Percentiles rank a stretch among this genome's conserved stretches.
phyloP scores from a whole-genome alignment of 1,140 invertebrate genomes.

The Cyphomyrmex costatus region DNA sequence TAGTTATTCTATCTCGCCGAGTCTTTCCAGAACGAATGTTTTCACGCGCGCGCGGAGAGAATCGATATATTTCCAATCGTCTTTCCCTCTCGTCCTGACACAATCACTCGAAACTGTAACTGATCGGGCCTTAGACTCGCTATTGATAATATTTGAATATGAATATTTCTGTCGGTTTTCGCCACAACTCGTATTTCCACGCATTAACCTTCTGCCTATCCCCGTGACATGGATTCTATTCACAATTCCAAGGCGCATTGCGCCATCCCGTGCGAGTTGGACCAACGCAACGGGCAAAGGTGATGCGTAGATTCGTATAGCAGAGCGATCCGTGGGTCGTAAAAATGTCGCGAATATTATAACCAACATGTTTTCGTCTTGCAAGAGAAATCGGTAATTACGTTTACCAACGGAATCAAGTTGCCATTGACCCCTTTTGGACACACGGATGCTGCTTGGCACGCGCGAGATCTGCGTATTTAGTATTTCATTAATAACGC shows the following conservation, averaged over 20 bases:
- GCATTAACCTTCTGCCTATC: neutral
- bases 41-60: neutral
- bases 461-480: neutral
- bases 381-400: conserved; percentile 48
- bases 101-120: conserved; percentile 25
- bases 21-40: neutral
- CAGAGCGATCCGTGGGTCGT: conserved; percentile 12
- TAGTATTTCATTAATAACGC: conserved; percentile 25
- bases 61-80: neutral
- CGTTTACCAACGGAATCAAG: conserved; percentile 48
- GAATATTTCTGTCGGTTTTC: conserved; percentile 27
- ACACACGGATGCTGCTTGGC: neutral
- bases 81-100: neutral
- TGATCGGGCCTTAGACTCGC: neutral
- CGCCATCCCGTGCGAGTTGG: conserved; percentile 22
- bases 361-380: conserved; percentile 25
- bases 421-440: conserved; percentile 52
- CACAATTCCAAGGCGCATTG: conserved; percentile 6
- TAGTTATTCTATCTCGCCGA: neutral
- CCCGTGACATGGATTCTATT: conserved; percentile 21
- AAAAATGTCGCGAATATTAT: conserved; percentile 20
- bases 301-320: conserved; percentile 35
- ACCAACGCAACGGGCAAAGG: neutral
- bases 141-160: conserved; percentile 30
- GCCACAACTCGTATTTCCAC: conserved; percentile 12